Base-by-base conservation (phyloP, 2,888 invertebrate species). In the Rhaphigaster nebulosa region DNA sequence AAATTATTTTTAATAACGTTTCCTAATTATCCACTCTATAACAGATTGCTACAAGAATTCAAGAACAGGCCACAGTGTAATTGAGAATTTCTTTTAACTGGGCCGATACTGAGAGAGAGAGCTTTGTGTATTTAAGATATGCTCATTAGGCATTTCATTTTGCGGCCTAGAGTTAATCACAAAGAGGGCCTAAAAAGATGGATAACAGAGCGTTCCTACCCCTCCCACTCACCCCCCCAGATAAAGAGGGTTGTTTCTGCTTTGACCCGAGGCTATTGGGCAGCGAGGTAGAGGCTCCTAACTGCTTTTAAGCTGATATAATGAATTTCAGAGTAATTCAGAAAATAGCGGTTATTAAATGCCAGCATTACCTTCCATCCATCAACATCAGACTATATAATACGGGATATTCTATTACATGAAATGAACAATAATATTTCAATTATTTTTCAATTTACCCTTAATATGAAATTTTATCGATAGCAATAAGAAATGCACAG, bases 121-220 rank as follows among this genome's bases (percentile, higher is more conserved):
- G 18, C 70, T 70, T 70, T 70, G 20, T 34, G 70, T 34, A 65
- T 29, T 15, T 12, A 65, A 65, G 65, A 65, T 65, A 70, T 70
- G 70, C 34, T 70, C 70, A 70, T 70, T 70, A 70, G 34, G 70
- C 70, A 70, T 70, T 70, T 70, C 70, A 70, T 70, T 70, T 70
- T 70, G 70, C 20, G 34, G 70, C 70, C 20, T 70, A 70, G 70
- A 70, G 70, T 34, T 70, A 70, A 70, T 70, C 70, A 70, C 70
- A 70, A 70, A 70, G 70, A 70, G 70, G 70, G 34, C 70, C 34
- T 70, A 34, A 70, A 70, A 34, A 70, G 70, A 70, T 70, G 34
- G 70, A 70, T 70, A 70, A 70, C 70, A 29, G 70, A 70, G 34
- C 65, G 18, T 34, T 34, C 29, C 34, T 6, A n/a, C 65, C 3